Percentiles rank a stretch among this genome's conserved stretches.
These are phyloP conservation scores for Pseudoips prasinana DNA, from an alignment of 2,888 invertebrate genomes.

Conservation along the genomic window DNA sequence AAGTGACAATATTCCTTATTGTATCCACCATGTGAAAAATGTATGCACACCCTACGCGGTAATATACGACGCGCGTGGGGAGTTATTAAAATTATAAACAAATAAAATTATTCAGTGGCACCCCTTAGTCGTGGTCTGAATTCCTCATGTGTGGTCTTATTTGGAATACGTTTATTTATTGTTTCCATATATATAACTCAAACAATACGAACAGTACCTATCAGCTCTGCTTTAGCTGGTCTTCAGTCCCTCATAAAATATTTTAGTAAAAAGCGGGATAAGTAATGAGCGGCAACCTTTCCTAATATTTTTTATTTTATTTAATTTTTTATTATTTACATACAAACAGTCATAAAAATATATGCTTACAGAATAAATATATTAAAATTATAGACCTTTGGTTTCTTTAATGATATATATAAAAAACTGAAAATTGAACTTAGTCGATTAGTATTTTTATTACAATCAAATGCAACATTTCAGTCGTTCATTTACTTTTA, in stretches of 20 bases:
- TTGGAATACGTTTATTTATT: conserved; percentile 21
- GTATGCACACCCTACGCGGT: conserved; percentile 62
- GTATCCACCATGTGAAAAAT: conserved; percentile 67
- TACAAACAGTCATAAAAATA: too few species aligned
- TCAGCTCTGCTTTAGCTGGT: too few species aligned
- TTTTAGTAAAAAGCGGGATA: too few species aligned
- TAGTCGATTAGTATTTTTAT: too few species aligned
- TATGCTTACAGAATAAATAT: too few species aligned
- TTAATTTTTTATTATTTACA: background rate
- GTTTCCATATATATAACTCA: conserved; percentile 13
- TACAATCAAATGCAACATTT: background rate
- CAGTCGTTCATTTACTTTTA: too few species aligned
- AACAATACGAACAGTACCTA: background rate
- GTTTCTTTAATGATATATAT: too few species aligned
- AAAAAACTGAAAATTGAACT: too few species aligned
- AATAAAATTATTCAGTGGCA: conserved; percentile 75
- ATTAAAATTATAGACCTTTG: too few species aligned
- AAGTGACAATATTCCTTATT: conserved; percentile 77
- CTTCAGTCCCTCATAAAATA: too few species aligned
- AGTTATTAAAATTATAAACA: conserved; percentile 81
- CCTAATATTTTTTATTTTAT: background rate
- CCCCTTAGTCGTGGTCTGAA: conserved; percentile 59
- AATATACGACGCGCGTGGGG: conserved; percentile 58
- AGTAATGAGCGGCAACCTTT: too few species aligned
- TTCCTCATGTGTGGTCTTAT: conserved; percentile 48